Conservation (phyloP, 2,797 vertebrate species). For the Pempheris klunzingeri region DNA sequence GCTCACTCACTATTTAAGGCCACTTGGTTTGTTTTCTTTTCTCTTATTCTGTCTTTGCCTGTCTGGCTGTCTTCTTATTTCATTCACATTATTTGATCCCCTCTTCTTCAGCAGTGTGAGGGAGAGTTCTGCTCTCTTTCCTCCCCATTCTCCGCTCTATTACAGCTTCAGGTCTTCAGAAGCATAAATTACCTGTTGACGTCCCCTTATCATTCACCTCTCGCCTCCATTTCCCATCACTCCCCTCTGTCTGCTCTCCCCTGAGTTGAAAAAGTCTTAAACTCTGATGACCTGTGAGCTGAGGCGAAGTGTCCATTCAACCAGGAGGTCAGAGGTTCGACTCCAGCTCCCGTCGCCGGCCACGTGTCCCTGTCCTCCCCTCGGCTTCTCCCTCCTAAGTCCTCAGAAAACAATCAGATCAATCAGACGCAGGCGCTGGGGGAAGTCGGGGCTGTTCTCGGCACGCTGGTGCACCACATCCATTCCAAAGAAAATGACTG, state of each 20-base stretch:
- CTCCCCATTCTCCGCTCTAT: too few species aligned
- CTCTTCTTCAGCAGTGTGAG: too few species aligned
- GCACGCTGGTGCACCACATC: neutral
- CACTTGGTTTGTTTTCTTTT: neutral
- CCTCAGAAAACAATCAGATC: constrained; percentile 8
- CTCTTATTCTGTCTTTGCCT: neutral
- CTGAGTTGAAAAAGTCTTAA: neutral
- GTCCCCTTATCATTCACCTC: neutral
- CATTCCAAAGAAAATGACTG: constrained; percentile 44
- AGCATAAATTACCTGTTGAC: neutral
- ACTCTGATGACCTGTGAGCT: neutral
- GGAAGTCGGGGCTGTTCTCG: constrained; percentile 7
- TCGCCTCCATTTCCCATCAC: neutral
- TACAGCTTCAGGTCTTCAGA: neutral
- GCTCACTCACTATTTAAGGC: neutral
- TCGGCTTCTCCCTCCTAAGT: neutral
- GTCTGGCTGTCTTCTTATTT: too few species aligned
- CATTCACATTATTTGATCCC: neutral
- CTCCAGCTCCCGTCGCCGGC: neutral
- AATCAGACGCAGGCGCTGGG: neutral
- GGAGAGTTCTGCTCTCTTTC: too few species aligned
- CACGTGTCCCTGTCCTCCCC: constrained; percentile 11
- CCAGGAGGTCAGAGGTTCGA: neutral
- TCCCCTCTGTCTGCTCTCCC: neutral
- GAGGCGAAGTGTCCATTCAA: neutral